These are phyloP conservation scores for Caenorhabditis briggsae DNA, from an alignment of 1,140 invertebrate species.

Conservation along the genomic window DNA sequence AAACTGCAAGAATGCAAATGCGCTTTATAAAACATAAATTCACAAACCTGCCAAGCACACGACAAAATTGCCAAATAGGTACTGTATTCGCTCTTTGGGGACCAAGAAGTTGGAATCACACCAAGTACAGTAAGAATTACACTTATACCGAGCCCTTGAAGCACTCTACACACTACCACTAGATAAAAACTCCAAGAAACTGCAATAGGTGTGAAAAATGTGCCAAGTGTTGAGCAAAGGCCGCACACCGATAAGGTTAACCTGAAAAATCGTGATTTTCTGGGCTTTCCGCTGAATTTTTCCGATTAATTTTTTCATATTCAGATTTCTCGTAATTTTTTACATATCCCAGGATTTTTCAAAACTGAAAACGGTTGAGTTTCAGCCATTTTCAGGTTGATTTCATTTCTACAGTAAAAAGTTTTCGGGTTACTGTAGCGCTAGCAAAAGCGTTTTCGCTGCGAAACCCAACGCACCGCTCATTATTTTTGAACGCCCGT, in stretches of 20 bases:
- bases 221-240: constrained; percentile 36
- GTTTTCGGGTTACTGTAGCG: constrained; percentile 9
- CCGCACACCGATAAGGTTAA: constrained; percentile 12
- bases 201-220: constrained; percentile 62
- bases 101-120: constrained; percentile 57
- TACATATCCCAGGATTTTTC: neutral
- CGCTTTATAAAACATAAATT: neutral
- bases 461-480: constrained; percentile 37
- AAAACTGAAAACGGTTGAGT: too few relatives aligned
- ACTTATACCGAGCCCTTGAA: constrained; percentile 60
- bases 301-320: neutral
- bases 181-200: constrained; percentile 52
- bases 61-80: constrained; percentile 61
- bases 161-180: constrained; percentile 31
- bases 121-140: constrained; percentile 59
- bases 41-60: constrained; percentile 58
- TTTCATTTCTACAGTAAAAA: neutral
- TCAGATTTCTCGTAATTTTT: neutral
- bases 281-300: neutral
- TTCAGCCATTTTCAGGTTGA: too few relatives aligned
- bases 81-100: constrained; percentile 57
- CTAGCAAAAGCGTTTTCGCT: neutral
- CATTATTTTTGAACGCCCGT: neutral
- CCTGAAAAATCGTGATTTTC: neutral
- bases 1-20: neutral